Percentiles rank a stretch among this genome's conserved stretches.
phyloP scores from a whole-genome alignment of 1,140 invertebrate species.

The Pinna nobilis region DNA sequence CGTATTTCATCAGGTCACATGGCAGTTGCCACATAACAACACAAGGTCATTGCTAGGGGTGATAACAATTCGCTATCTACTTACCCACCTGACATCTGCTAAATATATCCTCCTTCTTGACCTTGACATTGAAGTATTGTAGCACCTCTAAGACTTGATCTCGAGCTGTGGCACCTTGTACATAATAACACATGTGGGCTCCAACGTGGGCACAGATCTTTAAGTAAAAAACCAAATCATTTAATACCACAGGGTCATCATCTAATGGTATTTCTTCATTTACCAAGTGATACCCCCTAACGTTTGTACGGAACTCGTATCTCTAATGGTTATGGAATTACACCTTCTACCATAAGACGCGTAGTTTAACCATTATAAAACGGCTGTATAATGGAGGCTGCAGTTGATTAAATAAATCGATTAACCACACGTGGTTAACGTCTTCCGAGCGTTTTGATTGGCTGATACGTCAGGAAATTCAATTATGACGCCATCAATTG shows the following conservation, averaged over 20 bases:
- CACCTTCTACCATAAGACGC: too few relatives aligned
- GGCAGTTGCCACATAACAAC: too few relatives aligned
- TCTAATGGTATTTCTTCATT: neutral
- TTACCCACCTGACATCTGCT: conserved; percentile 79
- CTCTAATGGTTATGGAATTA: too few relatives aligned
- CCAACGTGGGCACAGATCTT: conserved; percentile 55
- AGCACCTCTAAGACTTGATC: conserved; percentile 80
- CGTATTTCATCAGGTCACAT: too few relatives aligned
- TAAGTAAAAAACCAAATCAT: conserved; percentile 7
- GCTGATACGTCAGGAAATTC: too few relatives aligned
- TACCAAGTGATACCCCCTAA: neutral
- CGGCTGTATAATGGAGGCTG: too few relatives aligned
- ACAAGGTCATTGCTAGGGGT: neutral
- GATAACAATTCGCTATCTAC: neutral
- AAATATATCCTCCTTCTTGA: conserved; percentile 80
- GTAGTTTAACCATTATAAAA: too few relatives aligned
- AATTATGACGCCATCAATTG: too few relatives aligned
- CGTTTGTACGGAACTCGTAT: too few relatives aligned
- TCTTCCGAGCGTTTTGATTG: too few relatives aligned
- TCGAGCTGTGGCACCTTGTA: conserved; percentile 73
- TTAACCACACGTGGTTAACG: too few relatives aligned
- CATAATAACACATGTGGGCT: conserved; percentile 75
- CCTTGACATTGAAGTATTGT: conserved; percentile 79
- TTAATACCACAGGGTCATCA: neutral
- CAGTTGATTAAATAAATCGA: too few relatives aligned